Evolutionary conservation across 37 sponge, comb jelly and placozoan genomes (phyloP).

Genomic region (Geodia barretti): DNA sequence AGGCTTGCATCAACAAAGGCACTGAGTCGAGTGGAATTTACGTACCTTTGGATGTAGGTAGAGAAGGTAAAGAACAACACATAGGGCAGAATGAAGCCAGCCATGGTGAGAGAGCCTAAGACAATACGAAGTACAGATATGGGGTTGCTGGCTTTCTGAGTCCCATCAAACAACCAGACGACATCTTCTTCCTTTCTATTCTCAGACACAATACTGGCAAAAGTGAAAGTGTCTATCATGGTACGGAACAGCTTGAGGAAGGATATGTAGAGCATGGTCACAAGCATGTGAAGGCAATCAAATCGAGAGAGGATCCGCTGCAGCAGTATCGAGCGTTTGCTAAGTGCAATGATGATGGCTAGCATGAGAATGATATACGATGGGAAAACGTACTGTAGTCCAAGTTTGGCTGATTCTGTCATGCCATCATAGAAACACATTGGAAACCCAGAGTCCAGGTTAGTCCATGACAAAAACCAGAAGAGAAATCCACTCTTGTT

Average conservation of each 20-base stretch:
- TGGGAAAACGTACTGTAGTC: constrained; percentile 10
- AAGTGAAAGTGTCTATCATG: background rate
- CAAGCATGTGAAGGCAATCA: background rate
- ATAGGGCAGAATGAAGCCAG: constrained; percentile 3
- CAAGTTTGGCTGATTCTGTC: background rate
- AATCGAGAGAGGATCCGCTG: background rate
- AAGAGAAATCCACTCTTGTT: constrained; percentile 18
- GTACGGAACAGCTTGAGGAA: constrained; percentile 1
- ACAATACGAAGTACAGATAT: background rate
- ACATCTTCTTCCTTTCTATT: background rate
- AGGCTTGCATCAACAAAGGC: constrained; percentile 21
- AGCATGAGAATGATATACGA: background rate
- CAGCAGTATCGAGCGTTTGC: background rate
- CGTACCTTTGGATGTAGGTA: background rate
- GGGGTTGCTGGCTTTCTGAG: background rate
- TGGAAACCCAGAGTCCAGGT: constrained; percentile 14
- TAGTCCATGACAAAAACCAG: background rate
- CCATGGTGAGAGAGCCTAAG: background rate
- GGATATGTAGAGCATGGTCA: background rate
- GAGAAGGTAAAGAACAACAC: background rate
- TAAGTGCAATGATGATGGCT: background rate
- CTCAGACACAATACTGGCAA: background rate
- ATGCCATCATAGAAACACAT: constrained; percentile 18
- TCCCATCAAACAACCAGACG: constrained; percentile 29
- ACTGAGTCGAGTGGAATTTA: background rate